These are phyloP conservation scores for Microtus pennsylvanicus DNA, from an alignment of 2,113 vertebrate genomes.

Conservation along the genomic window DNA sequence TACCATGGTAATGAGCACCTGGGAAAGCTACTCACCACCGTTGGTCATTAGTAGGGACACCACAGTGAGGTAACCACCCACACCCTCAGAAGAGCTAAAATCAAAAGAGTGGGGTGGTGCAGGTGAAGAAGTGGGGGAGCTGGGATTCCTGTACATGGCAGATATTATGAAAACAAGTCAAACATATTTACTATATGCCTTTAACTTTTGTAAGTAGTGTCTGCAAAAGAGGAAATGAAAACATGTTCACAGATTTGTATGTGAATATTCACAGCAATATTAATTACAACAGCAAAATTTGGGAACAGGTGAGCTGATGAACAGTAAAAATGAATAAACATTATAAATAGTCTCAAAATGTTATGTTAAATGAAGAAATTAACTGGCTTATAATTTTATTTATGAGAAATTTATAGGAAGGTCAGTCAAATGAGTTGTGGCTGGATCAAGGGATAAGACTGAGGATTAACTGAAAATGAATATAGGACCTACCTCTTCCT, in stretches of 20 bases:
- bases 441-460: background rate
- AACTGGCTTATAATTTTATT: background rate
- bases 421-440: background rate
- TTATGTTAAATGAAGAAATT: background rate
- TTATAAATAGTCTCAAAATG: background rate
- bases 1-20: background rate
- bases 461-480: background rate
- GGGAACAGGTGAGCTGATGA: background rate
- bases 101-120: background rate
- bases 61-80: background rate
- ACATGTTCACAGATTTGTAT: background rate
- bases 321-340: background rate
- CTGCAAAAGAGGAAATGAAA: background rate
- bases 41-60: constrained; percentile 1
- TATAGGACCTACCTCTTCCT: background rate
- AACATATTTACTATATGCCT: background rate
- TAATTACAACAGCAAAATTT: background rate
- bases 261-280: background rate
- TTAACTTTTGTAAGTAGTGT: background rate
- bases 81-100: background rate
- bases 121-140: background rate
- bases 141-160: background rate
- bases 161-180: constrained; percentile 8
- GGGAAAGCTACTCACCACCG: background rate
- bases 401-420: background rate